Base-by-base conservation (phyloP, 2,113 vertebrate species). In the Raphicerus campestris region DNA sequence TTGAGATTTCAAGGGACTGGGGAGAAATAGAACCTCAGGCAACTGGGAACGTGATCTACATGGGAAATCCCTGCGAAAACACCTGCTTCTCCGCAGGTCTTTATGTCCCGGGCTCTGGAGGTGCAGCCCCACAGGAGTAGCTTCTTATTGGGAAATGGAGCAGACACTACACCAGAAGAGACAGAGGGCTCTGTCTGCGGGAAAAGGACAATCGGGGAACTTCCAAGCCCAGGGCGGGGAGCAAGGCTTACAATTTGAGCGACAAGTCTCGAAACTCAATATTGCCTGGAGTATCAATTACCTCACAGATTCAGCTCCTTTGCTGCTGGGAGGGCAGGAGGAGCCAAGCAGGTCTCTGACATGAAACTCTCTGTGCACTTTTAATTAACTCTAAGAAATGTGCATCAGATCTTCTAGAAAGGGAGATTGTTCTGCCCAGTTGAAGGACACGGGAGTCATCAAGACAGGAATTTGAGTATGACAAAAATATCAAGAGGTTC, bases 251-350 rank as follows among this genome's bases (percentile, higher is more conserved):
- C 63, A 87, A 39, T 84, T 58, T 91, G 82, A 92, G 47, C 88
- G 78, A 83, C 42, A 86, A 8, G 51, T 90, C 95, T 94, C 77
- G 97, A 97, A 98, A 98, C 70, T 96, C 86, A 96, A 87, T 96
- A 95, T 49, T 47, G 78, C 82, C 91, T 9, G 1, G 83, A 61
- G 58, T 89, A 95, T 94, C 93, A 0, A n/a, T 96, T 91, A 95
- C 93, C 30, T 87, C 78, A 17, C 61, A 70, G 95, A 61, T 73
- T 63, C 58, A 49, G 66, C 51, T 30, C 51, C 87, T 66, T 22
- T 87, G 35, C 78, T 30, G 39, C 88, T 85, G 24, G 20, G 85
- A 81, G n/a, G 63, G n/a, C n/a, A 16, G 5, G 45, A 47, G 87
- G 15, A 53, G 39, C 56, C 7, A 0, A 56, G 70, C 61, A 1